Base-by-base conservation (phyloP, 1,140 invertebrate species). In the Dufourea novaeangliae region DNA sequence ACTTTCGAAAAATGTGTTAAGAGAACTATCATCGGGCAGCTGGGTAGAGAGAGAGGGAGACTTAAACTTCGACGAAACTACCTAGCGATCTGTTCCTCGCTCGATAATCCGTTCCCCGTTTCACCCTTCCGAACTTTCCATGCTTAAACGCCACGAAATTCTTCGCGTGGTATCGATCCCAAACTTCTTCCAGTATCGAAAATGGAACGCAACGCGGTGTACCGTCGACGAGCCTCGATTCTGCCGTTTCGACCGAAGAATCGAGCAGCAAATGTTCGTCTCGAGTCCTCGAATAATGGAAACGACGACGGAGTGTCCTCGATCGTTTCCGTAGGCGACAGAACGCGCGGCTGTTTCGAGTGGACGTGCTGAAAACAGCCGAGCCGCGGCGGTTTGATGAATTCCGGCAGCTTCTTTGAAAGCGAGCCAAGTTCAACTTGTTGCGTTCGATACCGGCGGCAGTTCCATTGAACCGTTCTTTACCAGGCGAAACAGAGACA, bases 381-480 rank as follows among this genome's bases (percentile, higher is more conserved):
- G 22, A 12, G 32, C 39, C 52, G 14, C 32, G 41, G 41, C 39
- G 61, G 56, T 71, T 84, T 85, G 84, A 85, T 82, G 75, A 85
- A 85, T 85, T 82, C 84, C 80, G 70, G 25, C 59, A 73, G 83
- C 68, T 85, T 82, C 84, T 88, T 88, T 87, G 86, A 88, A 87
- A 85, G 81, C 72, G 76, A 82, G 84, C 83, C 84, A 86, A 85
- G 80, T 87, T 84, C 83, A 86, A 88, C 87, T 88, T 88, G 87
- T 88, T 88, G 87, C 86, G 62, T 81, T 85, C 75, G 75, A 88
- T 86, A 78, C 54, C 46, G 66, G 54, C 67, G 71, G 34, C 77
- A 37, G 68, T 78, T 76, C 32, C 68, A 73, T 73, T 69, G 82
- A 80, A 68, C 64, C 68, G 71, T 32, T 22, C 70, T 69, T 34